Evolutionary conservation across 1,140 invertebrate genomes (phyloP).

Genomic region (Psilanteris sp.): DNA sequence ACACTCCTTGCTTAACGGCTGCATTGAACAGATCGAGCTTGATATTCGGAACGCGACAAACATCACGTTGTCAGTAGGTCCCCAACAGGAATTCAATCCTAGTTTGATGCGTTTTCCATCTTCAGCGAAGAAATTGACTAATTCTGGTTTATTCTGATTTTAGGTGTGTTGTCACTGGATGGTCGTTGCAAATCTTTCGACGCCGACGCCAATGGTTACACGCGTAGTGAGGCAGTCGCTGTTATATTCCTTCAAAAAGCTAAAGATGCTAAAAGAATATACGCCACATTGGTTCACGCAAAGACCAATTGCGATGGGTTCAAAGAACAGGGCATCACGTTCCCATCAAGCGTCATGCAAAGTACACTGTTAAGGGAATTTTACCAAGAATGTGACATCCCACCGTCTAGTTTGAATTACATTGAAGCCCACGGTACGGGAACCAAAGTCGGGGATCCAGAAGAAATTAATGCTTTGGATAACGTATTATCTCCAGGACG

Average conservation of each 20-base stretch:
- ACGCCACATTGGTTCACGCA: constrained; percentile 85
- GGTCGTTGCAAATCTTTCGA: constrained; percentile 96
- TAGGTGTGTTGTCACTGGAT: constrained; percentile 90
- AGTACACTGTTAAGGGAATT: constrained; percentile 89
- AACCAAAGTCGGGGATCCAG: constrained; percentile 89
- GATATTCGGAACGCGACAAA: too few relatives aligned
- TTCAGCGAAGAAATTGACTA: too few relatives aligned
- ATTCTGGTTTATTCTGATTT: too few relatives aligned
- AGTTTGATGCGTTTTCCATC: too few relatives aligned
- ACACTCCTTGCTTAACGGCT: too few relatives aligned
- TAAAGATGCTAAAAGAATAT: constrained; percentile 88
- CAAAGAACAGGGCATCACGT: constrained; percentile 94
- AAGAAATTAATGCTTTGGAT: constrained; percentile 93
- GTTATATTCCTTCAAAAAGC: constrained; percentile 90
- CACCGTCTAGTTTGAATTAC: constrained; percentile 86
- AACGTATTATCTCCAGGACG: constrained; percentile 88
- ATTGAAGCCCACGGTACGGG: constrained; percentile 96
- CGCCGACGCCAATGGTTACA: constrained; percentile 86
- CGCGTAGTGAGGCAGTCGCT: constrained; percentile 87
- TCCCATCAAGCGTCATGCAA: constrained; percentile 92
- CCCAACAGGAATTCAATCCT: too few relatives aligned
- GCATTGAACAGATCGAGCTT: too few relatives aligned
- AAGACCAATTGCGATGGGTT: constrained; percentile 90
- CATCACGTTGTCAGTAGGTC: too few relatives aligned
- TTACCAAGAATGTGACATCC: constrained; percentile 90